Base-by-base conservation (phyloP, 2,113 vertebrate species). In the Saiga tatarica region DNA sequence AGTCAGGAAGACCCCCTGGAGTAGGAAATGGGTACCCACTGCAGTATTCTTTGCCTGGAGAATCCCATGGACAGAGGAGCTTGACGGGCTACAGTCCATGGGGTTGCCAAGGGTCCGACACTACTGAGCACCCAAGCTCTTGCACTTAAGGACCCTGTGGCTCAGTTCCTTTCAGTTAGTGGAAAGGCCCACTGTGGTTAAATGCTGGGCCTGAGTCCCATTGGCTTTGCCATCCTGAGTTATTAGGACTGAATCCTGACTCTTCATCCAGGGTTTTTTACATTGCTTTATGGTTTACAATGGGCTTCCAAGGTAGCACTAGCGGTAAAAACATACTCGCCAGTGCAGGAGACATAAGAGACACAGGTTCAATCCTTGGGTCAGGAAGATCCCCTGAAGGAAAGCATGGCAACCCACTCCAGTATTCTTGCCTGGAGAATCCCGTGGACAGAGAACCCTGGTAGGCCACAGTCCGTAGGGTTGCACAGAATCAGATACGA, bases 231-330 rank as follows among this genome's bases (percentile, higher is more conserved):
- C 33, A 1, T 47, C 57, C 52, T 12, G 36, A 14, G 9, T 84
- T 28, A 83, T 64, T 42, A 82, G 82, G 28, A 50, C 45, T n/a
- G 71, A 83, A 55, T 93, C 57, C 96, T 82, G 39, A 79, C 5
- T 67, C 52, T 10, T 59, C 5, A 2, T 16, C 14, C 17, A 6
- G 64, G 16, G 21, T 39, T 93, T 33, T 88, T 89, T 33, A 33
- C 36, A 25, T 82, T 62, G 60, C 36, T 21, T 23, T 26, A 13
- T 9, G 21, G 67, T 71, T 39, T 71, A 39, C n/a, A 71, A 0
- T 23, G 71, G 71, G 71, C 23, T 76, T 42, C 71, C 23, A 2
- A 76, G 36, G 71, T 14, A 26, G 71, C 21, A 2, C 36, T 76
- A 26, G 71, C 2, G 23, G 71, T 14, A 14, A 76, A 39, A 14